Percentiles rank a stretch among this genome's conserved stretches.
phyloP scores from a whole-genome alignment of 2,888 invertebrate species.

The Sabellastarte sp. region DNA sequence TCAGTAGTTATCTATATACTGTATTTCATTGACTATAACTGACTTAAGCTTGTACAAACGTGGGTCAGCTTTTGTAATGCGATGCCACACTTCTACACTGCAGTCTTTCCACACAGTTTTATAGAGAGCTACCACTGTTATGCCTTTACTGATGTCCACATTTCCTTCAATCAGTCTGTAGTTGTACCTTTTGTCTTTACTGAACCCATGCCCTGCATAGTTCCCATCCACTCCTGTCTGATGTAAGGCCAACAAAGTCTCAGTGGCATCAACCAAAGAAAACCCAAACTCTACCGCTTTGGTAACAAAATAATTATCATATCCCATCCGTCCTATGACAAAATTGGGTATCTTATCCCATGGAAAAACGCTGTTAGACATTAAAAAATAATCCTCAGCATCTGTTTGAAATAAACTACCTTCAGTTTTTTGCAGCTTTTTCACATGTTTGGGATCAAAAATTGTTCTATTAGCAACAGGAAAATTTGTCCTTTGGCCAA shows the following conservation, averaged over 20 bases:
- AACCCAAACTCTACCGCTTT: background rate
- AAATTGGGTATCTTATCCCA: background rate
- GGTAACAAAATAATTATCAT: background rate
- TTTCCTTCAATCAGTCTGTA: background rate
- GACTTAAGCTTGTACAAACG: background rate
- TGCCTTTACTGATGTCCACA: background rate
- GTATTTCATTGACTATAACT: too few species aligned
- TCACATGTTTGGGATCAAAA: background rate
- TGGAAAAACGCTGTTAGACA: background rate
- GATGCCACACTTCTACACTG: background rate
- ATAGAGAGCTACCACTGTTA: background rate
- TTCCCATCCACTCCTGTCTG: background rate
- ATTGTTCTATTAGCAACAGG: background rate
- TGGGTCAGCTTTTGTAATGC: background rate
- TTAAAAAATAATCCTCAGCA: constrained; percentile 3
- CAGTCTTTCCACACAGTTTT: background rate
- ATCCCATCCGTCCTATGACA: background rate
- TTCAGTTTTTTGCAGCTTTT: background rate
- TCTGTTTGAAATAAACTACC: background rate
- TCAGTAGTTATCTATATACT: too few species aligned
- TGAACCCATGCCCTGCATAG: background rate
- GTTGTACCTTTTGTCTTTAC: background rate
- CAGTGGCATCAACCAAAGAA: background rate
- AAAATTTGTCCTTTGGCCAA: constrained; percentile 1
- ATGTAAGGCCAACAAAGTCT: background rate